A percentile compares a stretch with the other conserved stretches of the same genome.
These are phyloP conservation scores for Halocynthia roretzi DNA, from an alignment of 23 tunicate species.

Conservation along the genomic window DNA sequence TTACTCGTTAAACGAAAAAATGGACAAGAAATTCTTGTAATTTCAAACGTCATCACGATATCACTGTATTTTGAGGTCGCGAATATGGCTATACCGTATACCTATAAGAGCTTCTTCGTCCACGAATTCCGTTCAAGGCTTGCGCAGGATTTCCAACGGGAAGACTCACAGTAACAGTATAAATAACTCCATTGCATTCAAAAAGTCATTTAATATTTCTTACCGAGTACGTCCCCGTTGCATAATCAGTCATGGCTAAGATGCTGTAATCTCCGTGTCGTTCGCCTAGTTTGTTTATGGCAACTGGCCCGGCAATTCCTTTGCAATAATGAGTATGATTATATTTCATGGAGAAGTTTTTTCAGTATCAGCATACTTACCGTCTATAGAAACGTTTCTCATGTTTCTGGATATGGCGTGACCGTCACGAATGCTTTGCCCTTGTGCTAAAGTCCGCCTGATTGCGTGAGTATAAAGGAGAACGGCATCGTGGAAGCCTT, in stretches of 20 bases:
- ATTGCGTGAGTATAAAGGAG: constrained; percentile 51
- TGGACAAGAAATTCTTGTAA: no score
- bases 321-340: neutral
- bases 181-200: no score
- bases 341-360: neutral
- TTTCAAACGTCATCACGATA: no score
- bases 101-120: neutral
- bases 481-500: constrained; percentile 83
- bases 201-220: neutral
- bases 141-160: neutral
- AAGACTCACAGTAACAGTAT: neutral
- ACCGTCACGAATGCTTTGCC: constrained; percentile 32
- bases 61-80: no score
- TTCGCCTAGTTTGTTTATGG: constrained; percentile 39
- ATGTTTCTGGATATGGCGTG: constrained; percentile 28
- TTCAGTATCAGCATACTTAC: neutral
- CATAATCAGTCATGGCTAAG: constrained; percentile 44
- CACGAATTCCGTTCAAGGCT: no score
- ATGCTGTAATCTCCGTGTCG: constrained; percentile 73
- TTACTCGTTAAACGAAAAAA: no score
- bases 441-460: constrained; percentile 15
- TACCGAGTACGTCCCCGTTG: constrained; percentile 54
- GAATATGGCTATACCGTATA: neutral
- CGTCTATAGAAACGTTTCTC: constrained; percentile 50
- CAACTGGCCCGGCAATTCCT: constrained; percentile 73